Base-by-base conservation (phyloP, 2,113 vertebrate genomes). In the Chroicocephalus ridibundus region DNA sequence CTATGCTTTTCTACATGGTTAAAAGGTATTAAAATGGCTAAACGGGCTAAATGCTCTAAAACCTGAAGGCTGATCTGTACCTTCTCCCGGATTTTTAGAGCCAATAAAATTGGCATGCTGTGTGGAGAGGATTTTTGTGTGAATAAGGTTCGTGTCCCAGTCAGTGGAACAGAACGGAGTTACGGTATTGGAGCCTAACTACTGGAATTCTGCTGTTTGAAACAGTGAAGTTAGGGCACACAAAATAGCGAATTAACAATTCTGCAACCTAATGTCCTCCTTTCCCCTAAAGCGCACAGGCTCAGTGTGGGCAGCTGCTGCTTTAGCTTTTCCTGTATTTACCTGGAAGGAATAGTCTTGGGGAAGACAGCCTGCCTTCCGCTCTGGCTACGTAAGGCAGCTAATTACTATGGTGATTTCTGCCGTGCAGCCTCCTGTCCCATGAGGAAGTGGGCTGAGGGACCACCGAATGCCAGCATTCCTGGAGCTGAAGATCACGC, bases 361-460 rank as follows among this genome's bases (percentile, higher is more conserved):
- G 36, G 47, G 44, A 34, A 34, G 31, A 10, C 13, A 55, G 55
- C 34, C 24, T 51, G 86, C 22, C 42, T 20, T n/a, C 52, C 68
- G 55, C 82, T 19, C 38, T 5, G 46, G 22, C 86, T 71, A 32
- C 1, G 0, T 42, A 26, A 69, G 47, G 64, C 52, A 20, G 49
- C 31, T 91, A 11, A 74, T 76, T 77, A 4, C 1, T 0, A 5
- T 1, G 29, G 18, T 62, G 70, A 36, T 40, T 89, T 66, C 42
- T 71, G 75, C 51, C 2, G 1, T 44, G 71, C 81, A 61, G 82
- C 76, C 70, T 87, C 25, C 78, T 21, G 75, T 27, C 20, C 74
- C 1, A 4, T 8, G 42, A 94, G 95, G 93, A 96, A 93, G 94
- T 88, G 91, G 95, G 71, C 81, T 81, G 68, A 65, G 82, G 68